Base-by-base conservation (phyloP, 2,888 invertebrate genomes). In the Dendrolimus houi region DNA sequence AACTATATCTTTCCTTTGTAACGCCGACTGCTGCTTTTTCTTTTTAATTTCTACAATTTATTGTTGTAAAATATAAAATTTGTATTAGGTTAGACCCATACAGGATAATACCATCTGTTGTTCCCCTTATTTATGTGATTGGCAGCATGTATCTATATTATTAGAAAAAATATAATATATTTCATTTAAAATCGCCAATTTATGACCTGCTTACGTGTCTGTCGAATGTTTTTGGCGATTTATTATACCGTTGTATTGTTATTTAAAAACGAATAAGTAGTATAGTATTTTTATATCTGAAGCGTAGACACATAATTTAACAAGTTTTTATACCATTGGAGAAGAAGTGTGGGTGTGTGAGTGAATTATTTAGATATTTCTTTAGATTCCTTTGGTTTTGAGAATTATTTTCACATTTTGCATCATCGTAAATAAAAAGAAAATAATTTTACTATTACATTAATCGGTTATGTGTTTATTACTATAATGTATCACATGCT, bases 81-180 rank as follows among this genome's bases (percentile, higher is more conserved):
- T 77, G 76, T 79, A 81, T 79, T 74, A 79, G 79, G 64, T 66
- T 74, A 73, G 77, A 71, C 74, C 71, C 71, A 74, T 64, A 69
- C 69, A 73, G 77, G 82, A 74, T 73, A 71, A 71, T 67, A 68
- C 76, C 85, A 84, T 87, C 84, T 85, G 87, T 83, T 85, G 81
- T 79, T 79, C 73, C 70, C 69, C 67, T 83, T 85, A 86, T 88
- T 87, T 87, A 88, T 87, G 86, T 81, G 81, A 86, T 82, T 83
- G 80, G 74, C 75, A 75, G 71, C 69, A 47, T 47, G 9, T 47
- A 47, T 12, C 12, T 47, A 47, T 47, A 47, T 47, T 8, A 47
- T 47, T 12, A 47, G 2, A 47, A 47, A 47, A 47, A 47, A 47
- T 47, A 47, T 75, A 77, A 74, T 80, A 76, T 74, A 82, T 85